Evolutionary conservation across 2,113 vertebrate genomes (phyloP), one percentile per base, ranked within the genome.

Genomic region (Indicator indicator): DNA sequence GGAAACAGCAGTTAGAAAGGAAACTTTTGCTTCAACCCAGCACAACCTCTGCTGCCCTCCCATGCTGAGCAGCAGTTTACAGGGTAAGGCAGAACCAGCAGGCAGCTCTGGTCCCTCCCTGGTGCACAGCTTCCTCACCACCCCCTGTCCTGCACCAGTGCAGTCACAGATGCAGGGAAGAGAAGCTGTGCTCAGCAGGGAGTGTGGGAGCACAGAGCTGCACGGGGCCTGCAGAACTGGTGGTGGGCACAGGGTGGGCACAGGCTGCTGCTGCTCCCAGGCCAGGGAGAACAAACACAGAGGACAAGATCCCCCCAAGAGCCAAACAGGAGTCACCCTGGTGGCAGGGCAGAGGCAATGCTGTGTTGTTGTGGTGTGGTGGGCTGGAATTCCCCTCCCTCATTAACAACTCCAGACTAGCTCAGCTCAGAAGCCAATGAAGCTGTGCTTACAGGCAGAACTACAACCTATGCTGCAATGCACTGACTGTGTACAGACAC

Each of bases 11-110:
- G 90, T 82, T 52, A 89, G 79, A 95, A 89, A 92, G 10, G n/a
- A 90, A 56, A 70, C 36, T 65, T 56, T 82, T 89, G 63, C 80
- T 91, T 95, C 86, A 95, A 95, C 93, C 69, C 58, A 93, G 62
- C 65, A 74, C 44, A 84, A 88, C 48, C 84, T 89, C 65, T 81
- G 70, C 83, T 93, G 90, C 82, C 85, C 65, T 77, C 28, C 52
- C 85, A 86, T 69, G 54, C 75, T 86, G 94, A 95, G 80, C 5
- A 81, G 64, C 71, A 88, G 54, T 90, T 89, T 91, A 86, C 91
- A 93, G 76, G 69, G 71, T 83, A 91, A 93, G 67, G 82, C 8
- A 86, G 71, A 65, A 77, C 48, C 60, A 83, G 54, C 44, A 93
- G 78, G 54, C 33, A 95, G 59, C 65, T 85, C 74, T 74, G 78